These are phyloP conservation scores for Hozukius guyotensis DNA, from an alignment of 2,797 vertebrate species.

Conservation along the genomic window DNA sequence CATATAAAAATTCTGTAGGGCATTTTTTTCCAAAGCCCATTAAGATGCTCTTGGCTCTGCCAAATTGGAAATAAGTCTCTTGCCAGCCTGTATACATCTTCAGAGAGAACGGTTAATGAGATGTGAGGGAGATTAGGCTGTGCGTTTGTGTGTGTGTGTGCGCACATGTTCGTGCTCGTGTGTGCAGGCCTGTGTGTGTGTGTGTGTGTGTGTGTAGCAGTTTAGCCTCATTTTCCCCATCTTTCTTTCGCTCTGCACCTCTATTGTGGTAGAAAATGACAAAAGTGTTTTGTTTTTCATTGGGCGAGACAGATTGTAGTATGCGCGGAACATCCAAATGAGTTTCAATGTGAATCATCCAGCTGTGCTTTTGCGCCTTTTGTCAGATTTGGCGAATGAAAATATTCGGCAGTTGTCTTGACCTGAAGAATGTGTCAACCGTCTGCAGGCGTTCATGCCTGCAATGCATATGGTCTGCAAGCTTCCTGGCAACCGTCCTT, in stretches of 20 bases:
- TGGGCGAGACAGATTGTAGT: slow-evolving; percentile 13
- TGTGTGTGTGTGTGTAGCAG: slow-evolving; percentile 23
- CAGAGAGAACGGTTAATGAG: slow-evolving; percentile 76
- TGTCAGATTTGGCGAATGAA: slow-evolving; percentile 51
- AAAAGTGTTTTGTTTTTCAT: slow-evolving; percentile 53
- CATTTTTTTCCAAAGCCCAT: slow-evolving; percentile 64
- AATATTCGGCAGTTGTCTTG: slow-evolving; percentile 53
- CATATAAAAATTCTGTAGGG: slow-evolving; percentile 51
- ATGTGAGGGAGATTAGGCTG: slow-evolving; percentile 70
- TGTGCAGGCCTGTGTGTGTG: slow-evolving; percentile 10
- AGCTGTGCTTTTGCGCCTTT: slow-evolving; percentile 18
- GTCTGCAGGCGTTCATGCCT: slow-evolving; percentile 63
- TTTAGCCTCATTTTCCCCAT: slow-evolving; percentile 39
- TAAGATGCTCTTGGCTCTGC: slow-evolving; percentile 67
- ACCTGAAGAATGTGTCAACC: slow-evolving; percentile 63
- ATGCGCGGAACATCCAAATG: slow-evolving; percentile 27
- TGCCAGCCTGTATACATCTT: slow-evolving; percentile 74
- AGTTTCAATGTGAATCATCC: slow-evolving; percentile 37
- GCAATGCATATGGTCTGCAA: slow-evolving; percentile 64
- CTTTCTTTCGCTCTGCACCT: slow-evolving; percentile 31
- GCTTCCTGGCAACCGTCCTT: slow-evolving; percentile 53
- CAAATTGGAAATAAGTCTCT: slow-evolving; percentile 77
- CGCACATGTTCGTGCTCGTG: slow-evolving; percentile 12
- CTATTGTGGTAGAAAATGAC: slow-evolving; percentile 51
- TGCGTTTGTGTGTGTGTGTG: slow-evolving; percentile 33